Conservation (phyloP, 1,140 invertebrate species). For the Tetragonula clypearis region DNA sequence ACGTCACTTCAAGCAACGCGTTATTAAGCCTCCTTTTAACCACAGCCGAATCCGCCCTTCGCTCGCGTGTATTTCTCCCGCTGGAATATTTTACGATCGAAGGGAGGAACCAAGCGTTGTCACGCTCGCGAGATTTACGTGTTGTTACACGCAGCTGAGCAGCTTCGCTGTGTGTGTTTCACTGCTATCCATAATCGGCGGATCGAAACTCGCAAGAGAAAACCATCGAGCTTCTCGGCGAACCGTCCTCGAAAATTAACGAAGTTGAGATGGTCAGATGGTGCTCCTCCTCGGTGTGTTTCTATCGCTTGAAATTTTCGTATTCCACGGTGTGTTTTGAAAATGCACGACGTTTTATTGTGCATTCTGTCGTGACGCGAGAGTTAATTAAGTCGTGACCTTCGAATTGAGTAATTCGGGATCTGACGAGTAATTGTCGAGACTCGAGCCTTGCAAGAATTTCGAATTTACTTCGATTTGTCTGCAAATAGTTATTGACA, state of each 20-base stretch:
- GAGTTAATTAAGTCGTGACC: neutral
- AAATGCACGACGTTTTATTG: neutral
- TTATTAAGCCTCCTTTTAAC: constrained; percentile 38
- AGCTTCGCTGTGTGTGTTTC: no score
- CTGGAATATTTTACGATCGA: constrained; percentile 52
- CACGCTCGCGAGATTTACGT: constrained; percentile 27
- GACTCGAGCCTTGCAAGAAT: no score
- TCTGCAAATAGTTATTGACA: no score
- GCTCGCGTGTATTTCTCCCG: constrained; percentile 19
- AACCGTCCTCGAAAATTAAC: neutral
- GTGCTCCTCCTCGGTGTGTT: neutral
- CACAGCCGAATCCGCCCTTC: neutral
- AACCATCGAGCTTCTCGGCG: neutral
- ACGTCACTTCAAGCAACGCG: neutral
- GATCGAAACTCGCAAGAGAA: neutral
- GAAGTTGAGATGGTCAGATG: neutral
- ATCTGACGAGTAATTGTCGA: no score
- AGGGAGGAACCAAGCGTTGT: constrained; percentile 21
- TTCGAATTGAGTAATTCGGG: neutral
- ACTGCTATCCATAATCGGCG: neutral
- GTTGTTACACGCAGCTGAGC: neutral
- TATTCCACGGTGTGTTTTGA: no score
- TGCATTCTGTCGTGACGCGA: no score
- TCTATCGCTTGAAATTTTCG: neutral
- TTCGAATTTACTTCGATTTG: no score